Evolutionary conservation across 2,888 invertebrate genomes (phyloP).

Genomic region (Myopa testacea): DNA sequence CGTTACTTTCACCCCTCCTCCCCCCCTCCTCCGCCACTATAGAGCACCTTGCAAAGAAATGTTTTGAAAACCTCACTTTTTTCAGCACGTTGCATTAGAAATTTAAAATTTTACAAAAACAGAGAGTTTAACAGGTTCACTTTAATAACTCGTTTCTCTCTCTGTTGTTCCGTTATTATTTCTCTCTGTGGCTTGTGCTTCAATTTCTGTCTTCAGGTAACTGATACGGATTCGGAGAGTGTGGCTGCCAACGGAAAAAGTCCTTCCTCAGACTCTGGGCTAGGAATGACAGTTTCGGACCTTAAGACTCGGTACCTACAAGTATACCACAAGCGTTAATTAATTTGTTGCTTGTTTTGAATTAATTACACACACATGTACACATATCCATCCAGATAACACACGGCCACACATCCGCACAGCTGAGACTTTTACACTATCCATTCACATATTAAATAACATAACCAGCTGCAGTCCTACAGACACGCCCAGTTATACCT

Average conservation of each 20-base stretch:
- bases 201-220: constrained; percentile 64
- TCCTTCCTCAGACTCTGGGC: constrained; percentile 94
- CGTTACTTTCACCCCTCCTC: no score
- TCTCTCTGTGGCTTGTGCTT: constrained; percentile 55
- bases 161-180: background rate
- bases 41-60: no score
- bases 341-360: constrained; percentile 14
- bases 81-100: no score
- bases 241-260: constrained; percentile 77
- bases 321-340: constrained; percentile 37
- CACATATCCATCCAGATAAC: background rate
- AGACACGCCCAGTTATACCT: no score
- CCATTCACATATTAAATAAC: no score
- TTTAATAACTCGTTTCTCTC: no score
- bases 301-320: constrained; percentile 75
- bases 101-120: no score
- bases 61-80: no score
- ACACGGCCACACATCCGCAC: background rate
- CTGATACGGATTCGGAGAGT: constrained; percentile 68
- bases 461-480: no score
- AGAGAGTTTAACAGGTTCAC: no score
- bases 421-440: background rate
- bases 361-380: background rate
- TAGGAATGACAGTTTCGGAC: constrained; percentile 86
- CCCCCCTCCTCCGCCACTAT: no score